Percentiles rank a stretch among this genome's conserved stretches.
phyloP scores from a whole-genome alignment of 2,113 vertebrate species.

The Scytalopus superciliaris region DNA sequence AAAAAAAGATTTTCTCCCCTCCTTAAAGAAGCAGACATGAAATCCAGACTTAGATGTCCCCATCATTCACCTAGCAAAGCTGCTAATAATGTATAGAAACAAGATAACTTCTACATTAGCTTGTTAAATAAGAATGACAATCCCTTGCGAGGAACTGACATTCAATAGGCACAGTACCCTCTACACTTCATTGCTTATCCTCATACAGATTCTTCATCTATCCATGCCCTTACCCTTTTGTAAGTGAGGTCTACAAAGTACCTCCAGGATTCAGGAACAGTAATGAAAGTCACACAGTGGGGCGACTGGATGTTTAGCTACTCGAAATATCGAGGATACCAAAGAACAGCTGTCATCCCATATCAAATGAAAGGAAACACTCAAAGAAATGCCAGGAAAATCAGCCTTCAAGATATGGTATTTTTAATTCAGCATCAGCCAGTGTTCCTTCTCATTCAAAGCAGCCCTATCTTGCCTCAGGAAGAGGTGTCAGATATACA shows the following conservation, averaged over 20 bases:
- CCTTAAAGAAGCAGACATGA: not conserved
- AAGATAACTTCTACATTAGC: not conserved
- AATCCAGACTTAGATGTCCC: not conserved
- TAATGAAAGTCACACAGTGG: not conserved
- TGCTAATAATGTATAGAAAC: not conserved
- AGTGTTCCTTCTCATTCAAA: not conserved
- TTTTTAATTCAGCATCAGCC: not conserved
- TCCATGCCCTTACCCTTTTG: not conserved
- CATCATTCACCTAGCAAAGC: fast-evolving
- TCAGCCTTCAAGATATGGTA: not conserved
- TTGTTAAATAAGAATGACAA: not conserved
- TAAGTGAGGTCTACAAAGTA: not conserved
- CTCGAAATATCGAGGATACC: not conserved
- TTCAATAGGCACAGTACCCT: not conserved
- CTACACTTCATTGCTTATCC: not conserved
- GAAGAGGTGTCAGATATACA: not conserved
- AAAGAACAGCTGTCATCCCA: not conserved
- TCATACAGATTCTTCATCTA: not conserved
- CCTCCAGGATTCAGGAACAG: not conserved
- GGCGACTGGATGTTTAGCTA: not conserved
- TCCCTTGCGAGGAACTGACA: not conserved
- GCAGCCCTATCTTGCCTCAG: not conserved
- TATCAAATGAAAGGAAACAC: not conserved
- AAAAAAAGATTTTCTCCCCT: not conserved
- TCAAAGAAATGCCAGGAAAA: conserved; percentile 5